Evolutionary conservation across 2,797 vertebrate species (phyloP).

Genomic region (Uromys caudimaculatus): DNA sequence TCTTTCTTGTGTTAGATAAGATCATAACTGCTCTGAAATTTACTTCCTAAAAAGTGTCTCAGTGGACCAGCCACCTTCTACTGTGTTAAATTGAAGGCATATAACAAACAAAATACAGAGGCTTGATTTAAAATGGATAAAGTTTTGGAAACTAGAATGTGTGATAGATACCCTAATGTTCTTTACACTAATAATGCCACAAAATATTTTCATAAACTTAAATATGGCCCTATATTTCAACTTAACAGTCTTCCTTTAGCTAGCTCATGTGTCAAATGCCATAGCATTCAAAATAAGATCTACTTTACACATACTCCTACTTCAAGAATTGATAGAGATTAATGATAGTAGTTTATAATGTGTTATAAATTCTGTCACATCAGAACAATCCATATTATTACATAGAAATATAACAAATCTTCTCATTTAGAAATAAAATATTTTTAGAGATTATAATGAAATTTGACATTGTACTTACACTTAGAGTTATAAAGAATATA

Average conservation of each 20-base stretch:
- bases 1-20: not conserved
- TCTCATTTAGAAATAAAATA: not conserved
- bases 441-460: not conserved
- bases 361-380: not conserved
- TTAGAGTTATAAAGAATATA: not conserved
- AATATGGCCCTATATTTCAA: not conserved
- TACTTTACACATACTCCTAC: rapidly evolving
- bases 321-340: not conserved
- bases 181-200: not conserved
- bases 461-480: not conserved
- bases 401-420: not conserved
- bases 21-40: not conserved
- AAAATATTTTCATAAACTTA: conserved; percentile 7
- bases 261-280: not conserved
- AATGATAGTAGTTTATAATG: not conserved
- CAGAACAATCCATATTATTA: not conserved
- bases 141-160: not conserved
- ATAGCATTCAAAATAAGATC: not conserved
- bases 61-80: not conserved
- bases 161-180: not conserved
- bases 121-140: not conserved
- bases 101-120: not conserved
- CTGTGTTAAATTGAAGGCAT: not conserved
- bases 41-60: not conserved
- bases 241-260: not conserved